Conservation (phyloP, 2,113 vertebrate genomes). For the Semnopithecus entellus region DNA sequence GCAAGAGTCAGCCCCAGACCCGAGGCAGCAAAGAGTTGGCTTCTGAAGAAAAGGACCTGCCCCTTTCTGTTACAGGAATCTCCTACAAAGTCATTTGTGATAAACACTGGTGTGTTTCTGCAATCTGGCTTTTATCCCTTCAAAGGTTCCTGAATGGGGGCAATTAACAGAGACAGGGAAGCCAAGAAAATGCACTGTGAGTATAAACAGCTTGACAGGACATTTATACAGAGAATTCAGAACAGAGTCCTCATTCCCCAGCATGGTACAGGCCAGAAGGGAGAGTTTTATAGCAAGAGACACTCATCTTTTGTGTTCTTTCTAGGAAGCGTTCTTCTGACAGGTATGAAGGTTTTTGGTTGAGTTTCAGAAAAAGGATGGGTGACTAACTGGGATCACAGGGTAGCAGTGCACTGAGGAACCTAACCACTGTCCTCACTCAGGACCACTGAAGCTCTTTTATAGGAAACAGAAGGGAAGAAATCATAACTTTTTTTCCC, state of each 20-base stretch:
- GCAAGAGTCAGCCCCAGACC: neutral
- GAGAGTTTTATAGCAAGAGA: neutral
- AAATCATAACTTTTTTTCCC: neutral
- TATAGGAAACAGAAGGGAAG: neutral
- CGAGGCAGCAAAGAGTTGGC: neutral
- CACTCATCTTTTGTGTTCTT: neutral
- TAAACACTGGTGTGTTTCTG: slow-evolving; percentile 66
- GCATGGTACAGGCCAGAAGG: neutral
- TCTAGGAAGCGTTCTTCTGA: neutral
- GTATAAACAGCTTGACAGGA: slow-evolving; percentile 71
- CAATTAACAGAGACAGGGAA: slow-evolving; percentile 60
- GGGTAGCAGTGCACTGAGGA: neutral
- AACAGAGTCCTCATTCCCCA: neutral
- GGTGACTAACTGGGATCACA: too few relatives aligned
- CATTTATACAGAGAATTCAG: slow-evolving; percentile 50
- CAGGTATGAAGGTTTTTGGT: neutral
- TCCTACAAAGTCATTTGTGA: slow-evolving; percentile 54
- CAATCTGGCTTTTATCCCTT: slow-evolving; percentile 71
- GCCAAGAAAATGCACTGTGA: slow-evolving; percentile 73
- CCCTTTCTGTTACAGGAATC: slow-evolving; percentile 28
- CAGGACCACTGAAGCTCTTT: neutral
- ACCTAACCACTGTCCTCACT: too few relatives aligned
- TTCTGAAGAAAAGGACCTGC: slow-evolving; percentile 37
- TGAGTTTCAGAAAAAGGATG: neutral
- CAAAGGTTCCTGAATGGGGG: slow-evolving; percentile 60